A percentile compares a stretch with the other conserved stretches of the same genome.
Conservation (phyloP, 2,113 vertebrate genomes). For the Leptocoma aspasia region DNA sequence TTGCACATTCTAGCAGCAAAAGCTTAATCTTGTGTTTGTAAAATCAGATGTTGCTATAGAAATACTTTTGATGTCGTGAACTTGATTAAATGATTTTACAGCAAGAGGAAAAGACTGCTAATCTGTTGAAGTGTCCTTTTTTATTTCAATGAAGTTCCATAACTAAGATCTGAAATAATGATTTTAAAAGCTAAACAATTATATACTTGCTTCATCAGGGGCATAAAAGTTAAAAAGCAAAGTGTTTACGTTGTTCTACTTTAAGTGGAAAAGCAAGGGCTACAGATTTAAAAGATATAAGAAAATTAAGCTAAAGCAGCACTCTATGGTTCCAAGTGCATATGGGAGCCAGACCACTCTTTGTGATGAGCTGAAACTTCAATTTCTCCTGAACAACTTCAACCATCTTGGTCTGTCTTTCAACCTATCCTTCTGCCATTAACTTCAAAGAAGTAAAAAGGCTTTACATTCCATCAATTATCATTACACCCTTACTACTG, state of each 20-base stretch:
- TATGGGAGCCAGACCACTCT: background rate
- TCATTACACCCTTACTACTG: background rate
- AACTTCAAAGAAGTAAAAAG: background rate
- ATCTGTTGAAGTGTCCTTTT: background rate
- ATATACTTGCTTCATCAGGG: background rate
- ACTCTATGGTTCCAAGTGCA: accelerated
- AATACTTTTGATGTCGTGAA: background rate
- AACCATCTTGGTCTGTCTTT: background rate
- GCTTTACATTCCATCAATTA: background rate
- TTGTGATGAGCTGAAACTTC: background rate
- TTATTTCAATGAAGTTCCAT: background rate
- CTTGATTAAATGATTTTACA: background rate
- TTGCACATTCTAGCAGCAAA: background rate
- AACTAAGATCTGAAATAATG: background rate
- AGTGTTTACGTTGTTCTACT: background rate
- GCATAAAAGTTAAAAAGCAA: background rate
- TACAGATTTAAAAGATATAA: background rate
- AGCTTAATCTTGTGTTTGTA: background rate
- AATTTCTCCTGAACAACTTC: background rate
- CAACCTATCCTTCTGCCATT: background rate
- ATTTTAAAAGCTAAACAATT: background rate
- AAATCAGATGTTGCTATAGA: background rate
- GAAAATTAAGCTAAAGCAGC: background rate
- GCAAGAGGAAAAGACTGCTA: background rate
- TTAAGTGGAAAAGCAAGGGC: background rate